These are phyloP conservation scores for Malurus melanocephalus DNA, from an alignment of 2,113 vertebrate species.

Conservation along the genomic window DNA sequence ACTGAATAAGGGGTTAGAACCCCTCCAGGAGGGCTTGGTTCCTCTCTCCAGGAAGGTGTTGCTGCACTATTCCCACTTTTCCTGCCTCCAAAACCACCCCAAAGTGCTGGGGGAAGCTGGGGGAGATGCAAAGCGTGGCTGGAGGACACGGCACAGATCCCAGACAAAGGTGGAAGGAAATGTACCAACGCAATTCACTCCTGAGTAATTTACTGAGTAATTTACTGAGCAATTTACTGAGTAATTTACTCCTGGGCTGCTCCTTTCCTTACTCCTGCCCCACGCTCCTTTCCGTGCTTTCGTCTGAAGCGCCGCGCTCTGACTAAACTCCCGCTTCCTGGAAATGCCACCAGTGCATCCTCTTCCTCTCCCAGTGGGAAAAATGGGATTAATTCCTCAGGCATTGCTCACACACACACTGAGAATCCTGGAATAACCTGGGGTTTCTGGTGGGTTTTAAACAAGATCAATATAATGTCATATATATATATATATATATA, in stretches of 20 bases:
- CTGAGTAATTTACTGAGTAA: too few species aligned
- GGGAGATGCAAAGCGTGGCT: not conserved
- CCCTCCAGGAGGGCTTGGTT: not conserved
- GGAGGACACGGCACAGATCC: not conserved
- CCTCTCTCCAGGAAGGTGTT: not conserved
- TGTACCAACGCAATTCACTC: not conserved
- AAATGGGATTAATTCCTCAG: not conserved
- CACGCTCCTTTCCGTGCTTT: too few species aligned
- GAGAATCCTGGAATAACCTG: not conserved
- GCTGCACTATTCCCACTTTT: not conserved
- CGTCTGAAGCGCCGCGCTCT: not conserved
- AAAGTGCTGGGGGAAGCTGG: not conserved
- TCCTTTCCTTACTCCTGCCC: not conserved
- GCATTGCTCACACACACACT: not conserved
- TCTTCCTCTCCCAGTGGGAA: not conserved
- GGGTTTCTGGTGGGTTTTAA: not conserved
- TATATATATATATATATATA: too few species aligned
- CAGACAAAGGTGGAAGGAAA: conserved; percentile 29
- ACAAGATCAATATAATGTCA: fast-evolving
- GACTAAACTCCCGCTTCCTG: not conserved
- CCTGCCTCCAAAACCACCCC: not conserved
- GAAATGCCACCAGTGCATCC: not conserved
- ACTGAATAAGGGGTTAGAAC: not conserved
- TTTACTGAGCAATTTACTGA: too few species aligned
- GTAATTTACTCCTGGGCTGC: not conserved